phyloP scores from a whole-genome alignment of 2,113 vertebrate species.

The Malurus melanocephalus region DNA sequence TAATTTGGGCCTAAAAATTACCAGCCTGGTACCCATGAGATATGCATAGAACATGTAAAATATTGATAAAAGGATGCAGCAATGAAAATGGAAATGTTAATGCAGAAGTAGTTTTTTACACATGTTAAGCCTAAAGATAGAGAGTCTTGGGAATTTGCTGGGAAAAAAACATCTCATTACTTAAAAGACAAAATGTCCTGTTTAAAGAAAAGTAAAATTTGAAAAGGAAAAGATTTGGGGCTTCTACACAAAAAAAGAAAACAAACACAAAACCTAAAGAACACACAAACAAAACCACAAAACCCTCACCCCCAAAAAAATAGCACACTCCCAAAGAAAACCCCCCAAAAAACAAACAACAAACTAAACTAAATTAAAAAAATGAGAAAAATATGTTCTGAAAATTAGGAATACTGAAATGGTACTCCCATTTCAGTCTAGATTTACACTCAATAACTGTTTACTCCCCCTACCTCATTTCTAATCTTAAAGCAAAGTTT shows the following conservation, averaged over 20 bases:
- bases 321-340: rapidly evolving
- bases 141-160: neutral
- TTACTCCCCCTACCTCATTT: neutral
- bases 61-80: neutral
- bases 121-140: neutral
- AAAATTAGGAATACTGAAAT: neutral
- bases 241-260: neutral
- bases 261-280: rapidly evolving
- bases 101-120: neutral
- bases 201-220: neutral
- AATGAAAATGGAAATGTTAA: neutral
- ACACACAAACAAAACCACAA: neutral
- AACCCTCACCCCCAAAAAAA: rapidly evolving
- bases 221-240: neutral
- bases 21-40: neutral
- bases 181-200: neutral
- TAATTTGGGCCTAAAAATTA: neutral
- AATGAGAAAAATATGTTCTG: neutral
- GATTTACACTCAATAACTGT: neutral
- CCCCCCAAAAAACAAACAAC: rapidly evolving
- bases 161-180: neutral
- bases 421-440: neutral
- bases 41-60: neutral
- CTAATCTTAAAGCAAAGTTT: neutral
- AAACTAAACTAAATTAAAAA: neutral